Evolutionary conservation across 2,888 invertebrate species (phyloP).

Genomic region (Rambutsinella grinnellia): DNA sequence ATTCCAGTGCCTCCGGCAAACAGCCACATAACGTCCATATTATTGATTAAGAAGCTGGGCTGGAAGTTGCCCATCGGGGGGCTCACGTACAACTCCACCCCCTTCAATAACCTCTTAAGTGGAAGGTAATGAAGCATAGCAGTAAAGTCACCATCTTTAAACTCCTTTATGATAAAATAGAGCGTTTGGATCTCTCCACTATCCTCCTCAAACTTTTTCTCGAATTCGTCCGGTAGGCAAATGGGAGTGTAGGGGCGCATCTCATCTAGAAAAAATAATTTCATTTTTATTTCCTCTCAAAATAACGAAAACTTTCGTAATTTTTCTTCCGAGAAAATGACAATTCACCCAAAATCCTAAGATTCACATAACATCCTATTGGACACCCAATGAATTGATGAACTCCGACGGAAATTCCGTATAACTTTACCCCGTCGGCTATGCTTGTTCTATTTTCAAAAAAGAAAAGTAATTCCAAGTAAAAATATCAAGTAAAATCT

Average conservation of each 20-base stretch:
- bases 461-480: neutral
- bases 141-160: constrained; percentile 36
- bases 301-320: neutral
- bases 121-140: constrained; percentile 37
- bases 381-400: constrained; percentile 28
- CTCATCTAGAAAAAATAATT: too few relatives aligned
- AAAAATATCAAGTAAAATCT: neutral
- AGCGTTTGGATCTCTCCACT: constrained; percentile 26
- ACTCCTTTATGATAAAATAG: constrained; percentile 39
- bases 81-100: constrained; percentile 16
- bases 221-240: constrained; percentile 32
- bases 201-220: constrained; percentile 13
- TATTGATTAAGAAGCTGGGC: neutral
- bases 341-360: constrained; percentile 2
- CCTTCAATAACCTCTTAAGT: neutral
- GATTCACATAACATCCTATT: constrained; percentile 29
- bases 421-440: constrained; percentile 24
- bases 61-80: constrained; percentile 32
- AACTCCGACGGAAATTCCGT: constrained; percentile 24
- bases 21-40: constrained; percentile 32
- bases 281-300: neutral
- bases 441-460: constrained; percentile 1
- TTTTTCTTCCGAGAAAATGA: too few relatives aligned
- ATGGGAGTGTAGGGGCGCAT: constrained; percentile 34
- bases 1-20: constrained; percentile 38